Evolutionary conservation across 2,888 invertebrate genomes (phyloP).

Genomic region (Drosophila paramelanica): DNA sequence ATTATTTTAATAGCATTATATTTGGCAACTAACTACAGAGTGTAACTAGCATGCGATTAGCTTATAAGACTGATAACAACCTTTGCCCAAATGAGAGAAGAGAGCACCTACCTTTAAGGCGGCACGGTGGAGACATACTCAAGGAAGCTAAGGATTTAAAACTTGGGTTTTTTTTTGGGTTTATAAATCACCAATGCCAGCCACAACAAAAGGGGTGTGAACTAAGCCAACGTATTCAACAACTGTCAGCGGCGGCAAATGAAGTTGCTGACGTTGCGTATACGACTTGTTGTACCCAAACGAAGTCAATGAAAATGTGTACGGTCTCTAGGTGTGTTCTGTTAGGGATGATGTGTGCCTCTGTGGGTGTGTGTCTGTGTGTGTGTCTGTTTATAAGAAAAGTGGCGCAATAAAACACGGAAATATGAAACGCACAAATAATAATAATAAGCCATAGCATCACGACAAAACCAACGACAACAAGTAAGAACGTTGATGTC

Average conservation of each 20-base stretch:
- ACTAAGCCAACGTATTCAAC: conserved; percentile 59
- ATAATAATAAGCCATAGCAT: conserved; percentile 72
- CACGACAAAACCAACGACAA: conserved; percentile 16
- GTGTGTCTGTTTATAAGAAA: conserved; percentile 49
- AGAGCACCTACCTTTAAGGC: conserved; percentile 53
- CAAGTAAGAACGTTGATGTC: background rate
- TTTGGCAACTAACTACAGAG: conserved; percentile 15
- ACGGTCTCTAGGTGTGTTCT: conserved; percentile 13
- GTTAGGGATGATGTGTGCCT: background rate
- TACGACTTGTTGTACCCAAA: conserved; percentile 61
- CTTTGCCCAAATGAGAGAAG: conserved; percentile 19
- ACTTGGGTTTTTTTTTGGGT: conserved; percentile 35
- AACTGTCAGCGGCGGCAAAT: conserved; percentile 72
- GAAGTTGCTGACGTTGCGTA: conserved; percentile 66
- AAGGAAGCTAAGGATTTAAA: conserved; percentile 51
- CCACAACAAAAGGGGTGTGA: conserved; percentile 20
- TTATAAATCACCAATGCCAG: conserved; percentile 63
- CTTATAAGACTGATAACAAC: conserved; percentile 27
- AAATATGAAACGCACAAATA: conserved; percentile 78
- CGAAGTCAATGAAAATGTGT: conserved; percentile 57
- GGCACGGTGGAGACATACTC: conserved; percentile 20
- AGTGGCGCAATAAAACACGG: conserved; percentile 74
- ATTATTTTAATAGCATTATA: too few species aligned
- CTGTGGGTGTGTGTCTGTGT: conserved; percentile 9
- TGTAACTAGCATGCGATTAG: conserved; percentile 63